These are phyloP conservation scores for Vultur gryphus DNA, from an alignment of 2,797 vertebrate genomes.

Conservation along the genomic window DNA sequence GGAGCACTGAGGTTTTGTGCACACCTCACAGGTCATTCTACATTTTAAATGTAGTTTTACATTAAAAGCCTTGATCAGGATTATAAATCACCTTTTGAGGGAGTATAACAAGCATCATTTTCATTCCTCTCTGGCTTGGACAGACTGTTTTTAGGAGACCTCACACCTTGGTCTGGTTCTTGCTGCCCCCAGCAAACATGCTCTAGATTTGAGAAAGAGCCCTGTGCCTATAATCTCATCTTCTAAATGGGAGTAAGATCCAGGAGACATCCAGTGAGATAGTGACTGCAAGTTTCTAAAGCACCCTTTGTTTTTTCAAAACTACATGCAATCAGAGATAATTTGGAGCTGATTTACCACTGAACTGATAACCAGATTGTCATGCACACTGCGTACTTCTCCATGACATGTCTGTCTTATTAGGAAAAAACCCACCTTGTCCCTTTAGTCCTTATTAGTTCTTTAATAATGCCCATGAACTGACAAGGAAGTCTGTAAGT, in stretches of 20 bases:
- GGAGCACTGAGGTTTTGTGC: background rate
- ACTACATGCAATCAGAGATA: background rate
- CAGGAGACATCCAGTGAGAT: background rate
- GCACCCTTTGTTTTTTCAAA: background rate
- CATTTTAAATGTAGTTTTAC: background rate
- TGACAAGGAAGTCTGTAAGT: background rate
- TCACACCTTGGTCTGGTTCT: background rate
- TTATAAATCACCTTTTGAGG: background rate
- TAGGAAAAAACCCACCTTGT: accelerated
- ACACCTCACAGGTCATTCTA: background rate
- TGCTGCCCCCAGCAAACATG: background rate
- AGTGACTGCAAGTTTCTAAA: background rate
- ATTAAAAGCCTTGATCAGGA: background rate
- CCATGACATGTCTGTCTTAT: background rate
- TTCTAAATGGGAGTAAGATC: background rate
- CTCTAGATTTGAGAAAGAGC: background rate
- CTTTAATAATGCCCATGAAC: background rate
- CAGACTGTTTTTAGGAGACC: background rate
- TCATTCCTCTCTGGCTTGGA: background rate
- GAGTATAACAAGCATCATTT: background rate
- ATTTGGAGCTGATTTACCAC: background rate
- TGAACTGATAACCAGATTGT: background rate
- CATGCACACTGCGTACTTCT: accelerated
- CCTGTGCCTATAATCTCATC: accelerated
- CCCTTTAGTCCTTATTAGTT: background rate